Conservation (phyloP, 2,888 invertebrate species). For the Electrophaes corylata region DNA sequence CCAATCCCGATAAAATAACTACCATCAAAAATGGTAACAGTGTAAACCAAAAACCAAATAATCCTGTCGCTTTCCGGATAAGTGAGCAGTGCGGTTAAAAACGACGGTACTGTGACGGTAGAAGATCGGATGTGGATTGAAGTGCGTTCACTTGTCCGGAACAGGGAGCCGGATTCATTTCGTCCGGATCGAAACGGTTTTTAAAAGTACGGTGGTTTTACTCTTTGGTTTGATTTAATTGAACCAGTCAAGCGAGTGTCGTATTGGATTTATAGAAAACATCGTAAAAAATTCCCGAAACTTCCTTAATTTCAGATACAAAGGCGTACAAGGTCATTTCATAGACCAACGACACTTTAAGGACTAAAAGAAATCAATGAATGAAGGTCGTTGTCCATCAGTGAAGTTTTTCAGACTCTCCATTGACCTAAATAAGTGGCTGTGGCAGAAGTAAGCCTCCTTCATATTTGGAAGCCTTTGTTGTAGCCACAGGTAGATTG, state of each 20-base stretch:
- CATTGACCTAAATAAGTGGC: no score
- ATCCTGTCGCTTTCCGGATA: conserved; percentile 39
- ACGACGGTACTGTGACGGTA: conserved; percentile 32
- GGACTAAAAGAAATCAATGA: no score
- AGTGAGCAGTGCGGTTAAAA: conserved; percentile 39
- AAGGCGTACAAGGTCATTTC: no score
- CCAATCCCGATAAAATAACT: neutral
- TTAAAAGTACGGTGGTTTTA: conserved; percentile 21
- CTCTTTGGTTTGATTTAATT: conserved; percentile 20
- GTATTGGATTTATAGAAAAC: neutral
- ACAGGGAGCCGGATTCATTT: conserved; percentile 37
- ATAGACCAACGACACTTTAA: no score
- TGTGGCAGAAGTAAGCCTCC: no score
- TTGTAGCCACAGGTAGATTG: no score
- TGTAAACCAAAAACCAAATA: conserved; percentile 38
- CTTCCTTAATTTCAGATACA: no score
- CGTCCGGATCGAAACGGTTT: conserved; percentile 22
- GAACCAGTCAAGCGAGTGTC: conserved; percentile 8
- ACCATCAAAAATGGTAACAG: conserved; percentile 36
- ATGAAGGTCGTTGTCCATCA: no score
- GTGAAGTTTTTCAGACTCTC: no score
- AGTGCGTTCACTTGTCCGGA: conserved; percentile 43
- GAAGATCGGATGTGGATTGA: conserved; percentile 42
- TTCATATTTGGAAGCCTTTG: no score
- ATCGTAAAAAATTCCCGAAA: neutral